phyloP scores from a whole-genome alignment of 2,797 vertebrate species.

The Sitta carolinensis region DNA sequence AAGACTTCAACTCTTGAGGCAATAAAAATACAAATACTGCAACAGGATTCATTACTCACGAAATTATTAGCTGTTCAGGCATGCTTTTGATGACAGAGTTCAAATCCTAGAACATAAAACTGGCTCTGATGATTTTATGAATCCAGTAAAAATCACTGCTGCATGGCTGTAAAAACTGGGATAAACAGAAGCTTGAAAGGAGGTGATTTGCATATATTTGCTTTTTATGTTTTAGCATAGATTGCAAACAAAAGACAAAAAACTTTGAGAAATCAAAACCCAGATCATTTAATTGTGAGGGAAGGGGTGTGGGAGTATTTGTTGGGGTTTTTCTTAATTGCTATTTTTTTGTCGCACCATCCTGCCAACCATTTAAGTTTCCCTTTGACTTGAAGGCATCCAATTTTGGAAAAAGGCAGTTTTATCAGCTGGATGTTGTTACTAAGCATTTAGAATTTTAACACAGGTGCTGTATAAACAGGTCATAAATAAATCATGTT shows the following conservation, averaged over 20 bases:
- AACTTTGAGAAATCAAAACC: not conserved
- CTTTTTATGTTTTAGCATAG: not conserved
- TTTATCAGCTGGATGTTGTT: not conserved
- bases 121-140: not conserved
- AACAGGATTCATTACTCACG: not conserved
- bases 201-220: not conserved
- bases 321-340: not conserved
- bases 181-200: not conserved
- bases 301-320: fast-evolving
- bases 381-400: not conserved
- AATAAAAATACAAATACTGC: not conserved
- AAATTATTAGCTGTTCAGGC: not conserved
- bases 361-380: not conserved
- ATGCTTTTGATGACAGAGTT: not conserved
- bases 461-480: not conserved
- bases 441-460: not conserved
- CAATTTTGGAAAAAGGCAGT: not conserved
- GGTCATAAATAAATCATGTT: not conserved
- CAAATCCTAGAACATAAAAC: not conserved
- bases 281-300: not conserved
- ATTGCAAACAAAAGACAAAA: not conserved
- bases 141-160: not conserved
- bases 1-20: not conserved
- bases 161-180: not conserved
- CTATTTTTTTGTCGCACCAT: not conserved